Base-by-base conservation (phyloP, 30 jellyfish, hydroid and myxozoan genomes). In the Turritopsis rubra region DNA sequence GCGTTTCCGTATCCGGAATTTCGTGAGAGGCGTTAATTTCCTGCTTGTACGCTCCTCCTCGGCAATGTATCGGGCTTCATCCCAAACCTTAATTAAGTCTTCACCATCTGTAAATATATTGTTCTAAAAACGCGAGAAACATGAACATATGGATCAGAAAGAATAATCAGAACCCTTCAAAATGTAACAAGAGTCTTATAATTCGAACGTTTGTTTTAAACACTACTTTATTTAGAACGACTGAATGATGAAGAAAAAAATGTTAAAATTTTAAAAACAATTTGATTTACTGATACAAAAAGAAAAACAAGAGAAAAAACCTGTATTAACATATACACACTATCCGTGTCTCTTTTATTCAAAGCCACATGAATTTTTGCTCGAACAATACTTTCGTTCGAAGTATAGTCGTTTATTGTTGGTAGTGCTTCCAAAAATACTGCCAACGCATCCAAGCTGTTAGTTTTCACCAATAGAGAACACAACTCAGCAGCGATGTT, bases 1-100 rank as follows among this genome's bases (percentile, higher is more conserved):
- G 27, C 97, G 76, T 73, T 90, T 90, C 27, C 97, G 81, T 53
- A 90, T 89, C 29, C 97, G 73, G 83, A 90, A 90, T 52, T 95
- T 75, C 54, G 94, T 85, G 52, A 90, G 81, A n/a, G 97, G 95
- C 21, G 97, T 74, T 66, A 90, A 72, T 22, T 86, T 73, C 60
- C 86, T 85, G 52, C 79, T 88, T 29, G 83, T 87, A 53, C 97
- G 29, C 54, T 70, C 74, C 60, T 90, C 97, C 68, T 90, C 97
- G 20, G 73, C 81, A 29, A 82, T 30, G 72, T 90, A 90, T 75
- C 85, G 91, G 22, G 90, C 86, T 78, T 86, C 89, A 66, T 90
- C 97, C 97, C 97, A 90, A 24, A 80, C 79, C 68, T 85, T 80
- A 65, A 90, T 68, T 16, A 90, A 85, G 60, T 86, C 92, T 16